phyloP scores from a whole-genome alignment of 2,113 vertebrate genomes.

The Erinaceus europaeus region DNA sequence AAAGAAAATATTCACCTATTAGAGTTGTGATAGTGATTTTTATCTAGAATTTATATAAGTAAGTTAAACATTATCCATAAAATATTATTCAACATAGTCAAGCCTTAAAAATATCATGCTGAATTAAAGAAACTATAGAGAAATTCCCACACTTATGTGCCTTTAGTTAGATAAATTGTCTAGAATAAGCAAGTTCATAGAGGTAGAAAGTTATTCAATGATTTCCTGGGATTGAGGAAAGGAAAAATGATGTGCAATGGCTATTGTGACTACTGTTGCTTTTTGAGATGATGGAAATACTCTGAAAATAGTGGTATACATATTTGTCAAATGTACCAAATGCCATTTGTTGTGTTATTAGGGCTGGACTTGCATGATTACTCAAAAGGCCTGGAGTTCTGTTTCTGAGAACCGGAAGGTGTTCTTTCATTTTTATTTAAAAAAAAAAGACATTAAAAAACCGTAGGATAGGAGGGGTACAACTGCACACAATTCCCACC shows the following conservation, averaged over 20 bases:
- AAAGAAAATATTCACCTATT: background rate
- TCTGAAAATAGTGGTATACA: background rate
- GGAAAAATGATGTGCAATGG: background rate
- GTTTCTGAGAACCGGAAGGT: too few relatives aligned
- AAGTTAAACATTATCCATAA: background rate
- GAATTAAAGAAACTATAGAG: background rate
- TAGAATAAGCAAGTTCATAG: background rate
- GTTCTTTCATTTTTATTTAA: too few relatives aligned
- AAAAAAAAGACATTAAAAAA: too few relatives aligned
- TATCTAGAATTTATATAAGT: too few relatives aligned
- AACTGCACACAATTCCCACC: too few relatives aligned
- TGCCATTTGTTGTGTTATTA: background rate
- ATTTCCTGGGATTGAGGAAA: background rate
- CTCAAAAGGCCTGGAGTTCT: too few relatives aligned
- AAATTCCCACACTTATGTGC: background rate
- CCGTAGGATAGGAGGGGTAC: too few relatives aligned
- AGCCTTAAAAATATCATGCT: background rate
- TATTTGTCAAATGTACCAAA: background rate
- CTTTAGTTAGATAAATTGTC: background rate
- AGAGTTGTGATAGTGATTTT: background rate
- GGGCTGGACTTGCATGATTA: too few relatives aligned
- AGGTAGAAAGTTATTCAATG: background rate
- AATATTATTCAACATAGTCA: background rate
- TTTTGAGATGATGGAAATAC: background rate
- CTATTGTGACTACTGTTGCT: background rate